Evolutionary conservation across 2,888 invertebrate species (phyloP).

Genomic region (Aphodius granarius): DNA sequence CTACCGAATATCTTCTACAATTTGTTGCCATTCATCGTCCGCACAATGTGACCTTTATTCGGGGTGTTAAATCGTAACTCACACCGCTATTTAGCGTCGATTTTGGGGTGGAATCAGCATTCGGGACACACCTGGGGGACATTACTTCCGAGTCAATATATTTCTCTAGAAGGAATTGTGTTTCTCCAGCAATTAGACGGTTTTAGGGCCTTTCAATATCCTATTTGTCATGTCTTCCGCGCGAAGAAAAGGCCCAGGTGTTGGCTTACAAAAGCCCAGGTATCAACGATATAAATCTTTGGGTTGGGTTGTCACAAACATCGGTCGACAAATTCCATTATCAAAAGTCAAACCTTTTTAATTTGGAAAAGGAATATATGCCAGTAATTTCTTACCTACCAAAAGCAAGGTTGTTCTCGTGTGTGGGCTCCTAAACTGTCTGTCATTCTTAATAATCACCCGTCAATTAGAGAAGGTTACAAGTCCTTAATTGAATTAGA

Average conservation of each 20-base stretch:
- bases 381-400: too few species aligned
- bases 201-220: conserved; percentile 13
- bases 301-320: conserved; percentile 2
- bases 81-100: neutral
- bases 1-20: too few species aligned
- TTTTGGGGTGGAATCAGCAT: neutral
- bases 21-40: neutral
- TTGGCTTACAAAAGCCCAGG: conserved; percentile 5
- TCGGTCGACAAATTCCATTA: neutral
- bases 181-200: conserved; percentile 2
- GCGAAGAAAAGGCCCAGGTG: conserved; percentile 7
- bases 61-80: neutral
- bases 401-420: neutral
- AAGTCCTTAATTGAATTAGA: neutral
- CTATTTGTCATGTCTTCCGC: conserved; percentile 9
- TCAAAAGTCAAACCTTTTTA: neutral
- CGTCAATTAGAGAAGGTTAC: neutral
- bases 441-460: neutral
- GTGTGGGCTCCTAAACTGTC: neutral
- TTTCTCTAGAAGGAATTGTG: neutral
- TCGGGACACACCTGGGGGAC: neutral
- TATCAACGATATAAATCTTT: neutral
- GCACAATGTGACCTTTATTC: neutral
- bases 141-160: neutral
- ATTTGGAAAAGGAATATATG: neutral